Evolutionary conservation across 1,140 invertebrate species (phyloP), one percentile per base, ranked within the genome.

Genomic region (Cryptotermes secundus): DNA sequence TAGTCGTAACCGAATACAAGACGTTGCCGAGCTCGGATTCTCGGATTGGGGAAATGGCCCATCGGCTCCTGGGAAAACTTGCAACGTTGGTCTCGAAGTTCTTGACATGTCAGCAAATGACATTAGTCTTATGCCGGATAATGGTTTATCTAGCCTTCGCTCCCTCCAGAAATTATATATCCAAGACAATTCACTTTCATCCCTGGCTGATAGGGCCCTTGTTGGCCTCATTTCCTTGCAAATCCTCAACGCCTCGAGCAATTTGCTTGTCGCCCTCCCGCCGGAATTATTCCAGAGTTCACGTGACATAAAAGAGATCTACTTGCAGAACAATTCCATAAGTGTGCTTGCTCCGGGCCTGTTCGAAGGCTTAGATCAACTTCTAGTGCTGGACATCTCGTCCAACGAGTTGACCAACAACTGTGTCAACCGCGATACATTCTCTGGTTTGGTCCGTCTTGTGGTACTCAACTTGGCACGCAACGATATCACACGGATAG

Each of bases 311-410:
- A 91, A 92, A 65, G 93, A 95, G 87, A 91, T 97, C 79, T 92
- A 96, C 87, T 89, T 97, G 22, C 94, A 94, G 87, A 97, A 97
- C 87, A 97, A 97, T 88, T 94, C 95, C 3, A 89, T 97, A 84
- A 92, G 92, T 86, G 93, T 95, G 9, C 89, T 97, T 31, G 94
- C 95, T 9, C 94, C 95, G 2, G 95, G 95, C 3, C 87, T 97
- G 26, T 92, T 97, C 86, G 93, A 94, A 86, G 93, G 93, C 26
- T 91, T 98, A 84, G 93, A 94, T 85, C 93, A 96, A 87, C 90
- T 98, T 36, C 93, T 95, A 88, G 91, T 93, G 31, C 90, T 98
- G 53, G 96, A 97, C 89, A 89, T 97, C 45, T 95, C 94, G 31
- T 88, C 91, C 85, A 97, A 97, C 88, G 92, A 94, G 87, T 89